Evolutionary conservation across 2,888 invertebrate genomes (phyloP).

Genomic region (Mechanitis mazaeus): DNA sequence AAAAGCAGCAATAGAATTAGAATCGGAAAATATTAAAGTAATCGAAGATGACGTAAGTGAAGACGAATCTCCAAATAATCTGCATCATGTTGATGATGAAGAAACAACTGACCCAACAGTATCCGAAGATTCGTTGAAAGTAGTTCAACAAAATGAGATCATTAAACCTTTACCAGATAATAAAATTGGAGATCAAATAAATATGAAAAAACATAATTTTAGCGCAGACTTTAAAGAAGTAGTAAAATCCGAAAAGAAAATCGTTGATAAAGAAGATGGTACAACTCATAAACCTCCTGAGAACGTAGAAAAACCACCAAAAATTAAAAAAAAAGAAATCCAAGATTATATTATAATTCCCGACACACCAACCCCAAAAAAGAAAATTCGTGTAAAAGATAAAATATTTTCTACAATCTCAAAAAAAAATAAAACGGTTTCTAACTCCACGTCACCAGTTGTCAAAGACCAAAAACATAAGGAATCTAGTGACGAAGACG

Average conservation of each 20-base stretch:
- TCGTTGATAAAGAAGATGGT: conserved; percentile 7
- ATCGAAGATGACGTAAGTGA: conserved; percentile 30
- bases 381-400: conserved; percentile 44
- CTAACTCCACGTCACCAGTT: conserved; percentile 29
- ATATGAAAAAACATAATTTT: neutral
- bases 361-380: conserved; percentile 32
- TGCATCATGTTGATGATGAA: conserved; percentile 35
- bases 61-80: conserved; percentile 25
- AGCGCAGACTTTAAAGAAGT: neutral
- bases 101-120: conserved; percentile 29
- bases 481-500: conserved; percentile 56
- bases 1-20: conserved; percentile 21
- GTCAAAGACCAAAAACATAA: conserved; percentile 33
- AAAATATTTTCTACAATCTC: conserved; percentile 42
- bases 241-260: neutral
- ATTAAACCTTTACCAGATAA: neutral
- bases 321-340: conserved; percentile 28
- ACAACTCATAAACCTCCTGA: conserved; percentile 4
- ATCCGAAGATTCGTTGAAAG: too few species aligned
- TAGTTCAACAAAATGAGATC: neutral
- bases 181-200: neutral
- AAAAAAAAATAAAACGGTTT: conserved; percentile 45
- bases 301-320: conserved; percentile 14
- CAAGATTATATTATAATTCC: conserved; percentile 28
- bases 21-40: conserved; percentile 27